Evolutionary conservation across 2,113 vertebrate species (phyloP).

Genomic region (Dryoscopus gambensis): DNA sequence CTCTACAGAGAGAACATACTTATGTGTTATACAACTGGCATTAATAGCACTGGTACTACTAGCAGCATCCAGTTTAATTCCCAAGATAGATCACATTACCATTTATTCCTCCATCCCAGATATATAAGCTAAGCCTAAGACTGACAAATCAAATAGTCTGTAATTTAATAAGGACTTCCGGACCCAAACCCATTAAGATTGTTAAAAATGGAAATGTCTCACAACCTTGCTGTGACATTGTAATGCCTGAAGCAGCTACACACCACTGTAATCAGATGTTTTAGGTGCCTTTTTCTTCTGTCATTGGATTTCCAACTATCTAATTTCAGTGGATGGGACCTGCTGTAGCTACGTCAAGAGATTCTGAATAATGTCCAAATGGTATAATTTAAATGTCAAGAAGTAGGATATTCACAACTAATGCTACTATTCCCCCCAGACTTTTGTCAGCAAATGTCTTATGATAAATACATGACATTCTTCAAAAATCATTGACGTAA

Average conservation of each 20-base stretch:
- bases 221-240: background rate
- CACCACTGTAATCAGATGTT: background rate
- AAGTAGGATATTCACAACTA: background rate
- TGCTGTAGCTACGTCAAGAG: background rate
- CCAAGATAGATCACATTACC: background rate
- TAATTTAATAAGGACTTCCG: background rate
- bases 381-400: conserved; percentile 31
- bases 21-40: background rate
- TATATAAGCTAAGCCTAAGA: background rate
- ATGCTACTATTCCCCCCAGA: background rate
- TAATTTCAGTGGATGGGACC: background rate
- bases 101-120: background rate
- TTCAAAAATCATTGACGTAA: background rate
- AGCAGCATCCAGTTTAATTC: background rate
- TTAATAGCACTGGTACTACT: background rate
- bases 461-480: background rate
- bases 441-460: background rate
- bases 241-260: background rate
- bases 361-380: background rate
- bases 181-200: background rate
- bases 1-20: background rate
- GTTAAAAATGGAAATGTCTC: conserved; percentile 36
- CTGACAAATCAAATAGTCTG: background rate
- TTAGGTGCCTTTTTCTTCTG: background rate
- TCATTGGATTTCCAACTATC: background rate